Evolutionary conservation across 2,888 invertebrate species (phyloP).

Genomic region (Aporophyla nigra): DNA sequence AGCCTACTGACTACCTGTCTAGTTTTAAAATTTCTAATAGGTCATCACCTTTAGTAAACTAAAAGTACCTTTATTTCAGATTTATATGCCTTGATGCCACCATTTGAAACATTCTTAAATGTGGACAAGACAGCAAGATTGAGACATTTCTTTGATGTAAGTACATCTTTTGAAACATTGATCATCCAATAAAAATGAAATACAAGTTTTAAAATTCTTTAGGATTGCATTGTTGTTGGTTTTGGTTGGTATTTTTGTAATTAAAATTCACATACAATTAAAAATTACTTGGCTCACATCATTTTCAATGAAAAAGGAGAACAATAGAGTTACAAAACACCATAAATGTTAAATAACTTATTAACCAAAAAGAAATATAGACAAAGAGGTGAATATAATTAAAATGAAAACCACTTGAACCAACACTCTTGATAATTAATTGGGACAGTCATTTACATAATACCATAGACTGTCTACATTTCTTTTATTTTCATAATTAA

Average conservation of each 20-base stretch:
- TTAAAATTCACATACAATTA: not conserved
- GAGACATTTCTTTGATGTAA: constrained; percentile 96
- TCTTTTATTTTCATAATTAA: constrained; percentile 3
- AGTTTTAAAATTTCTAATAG: not conserved
- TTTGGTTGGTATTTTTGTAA: not conserved
- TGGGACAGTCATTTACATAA: constrained; percentile 7
- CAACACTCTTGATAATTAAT: constrained; percentile 30
- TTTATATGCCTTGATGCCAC: constrained; percentile 95
- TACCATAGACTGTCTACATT: not conserved
- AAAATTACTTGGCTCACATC: too few relatives aligned
- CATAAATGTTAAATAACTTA: not conserved
- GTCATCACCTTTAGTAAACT: not conserved
- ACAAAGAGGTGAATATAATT: not conserved
- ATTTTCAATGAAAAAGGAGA: not conserved
- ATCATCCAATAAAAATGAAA: not conserved
- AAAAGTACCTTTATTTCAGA: constrained; percentile 87
- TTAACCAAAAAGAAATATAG: not conserved
- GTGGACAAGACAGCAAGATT: constrained; percentile 95
- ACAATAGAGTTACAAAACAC: not conserved
- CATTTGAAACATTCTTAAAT: constrained; percentile 96
- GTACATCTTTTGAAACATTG: constrained; percentile 61
- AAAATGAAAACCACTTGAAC: constrained; percentile 13
- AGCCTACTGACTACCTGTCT: not conserved
- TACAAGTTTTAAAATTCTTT: not conserved
- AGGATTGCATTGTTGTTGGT: not conserved